Conservation (phyloP, 2,797 vertebrate genomes). For the Sarcophilus harrisii region DNA sequence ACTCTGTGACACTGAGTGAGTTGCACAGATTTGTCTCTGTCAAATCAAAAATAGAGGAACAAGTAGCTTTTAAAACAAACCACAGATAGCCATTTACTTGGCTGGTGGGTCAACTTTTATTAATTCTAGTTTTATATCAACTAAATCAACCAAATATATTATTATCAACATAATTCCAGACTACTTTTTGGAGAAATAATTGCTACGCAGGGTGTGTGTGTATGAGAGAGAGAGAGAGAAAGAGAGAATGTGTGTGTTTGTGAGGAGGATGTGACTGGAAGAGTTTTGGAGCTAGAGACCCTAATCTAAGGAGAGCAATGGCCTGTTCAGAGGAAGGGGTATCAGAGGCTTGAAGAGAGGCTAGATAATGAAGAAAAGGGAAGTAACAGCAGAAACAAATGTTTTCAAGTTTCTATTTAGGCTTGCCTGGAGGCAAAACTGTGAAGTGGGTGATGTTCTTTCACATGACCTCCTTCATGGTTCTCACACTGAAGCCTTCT, state of each 20-base stretch:
- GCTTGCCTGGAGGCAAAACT: background rate
- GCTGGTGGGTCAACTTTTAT: too few species aligned
- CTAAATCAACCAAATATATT: background rate
- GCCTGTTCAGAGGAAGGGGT: background rate
- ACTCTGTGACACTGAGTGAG: too few species aligned
- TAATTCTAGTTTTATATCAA: background rate
- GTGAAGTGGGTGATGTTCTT: background rate
- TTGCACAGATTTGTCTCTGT: too few species aligned
- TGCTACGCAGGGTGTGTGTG: background rate
- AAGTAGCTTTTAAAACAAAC: too few species aligned
- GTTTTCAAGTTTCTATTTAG: background rate
- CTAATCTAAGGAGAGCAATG: background rate
- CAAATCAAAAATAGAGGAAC: too few species aligned
- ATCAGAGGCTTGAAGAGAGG: background rate
- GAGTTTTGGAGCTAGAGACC: background rate
- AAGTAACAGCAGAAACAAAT: background rate
- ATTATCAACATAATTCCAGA: background rate
- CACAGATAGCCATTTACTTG: too few species aligned
- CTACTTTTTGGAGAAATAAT: background rate
- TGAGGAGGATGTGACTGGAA: background rate
- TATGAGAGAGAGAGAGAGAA: too few species aligned
- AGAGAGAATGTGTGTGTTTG: background rate
- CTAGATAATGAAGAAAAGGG: background rate
- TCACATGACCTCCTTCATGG: background rate
- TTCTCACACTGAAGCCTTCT: background rate